These are phyloP conservation scores for Sebastes itinus DNA, from an alignment of 2,797 vertebrate species.

Conservation along the genomic window DNA sequence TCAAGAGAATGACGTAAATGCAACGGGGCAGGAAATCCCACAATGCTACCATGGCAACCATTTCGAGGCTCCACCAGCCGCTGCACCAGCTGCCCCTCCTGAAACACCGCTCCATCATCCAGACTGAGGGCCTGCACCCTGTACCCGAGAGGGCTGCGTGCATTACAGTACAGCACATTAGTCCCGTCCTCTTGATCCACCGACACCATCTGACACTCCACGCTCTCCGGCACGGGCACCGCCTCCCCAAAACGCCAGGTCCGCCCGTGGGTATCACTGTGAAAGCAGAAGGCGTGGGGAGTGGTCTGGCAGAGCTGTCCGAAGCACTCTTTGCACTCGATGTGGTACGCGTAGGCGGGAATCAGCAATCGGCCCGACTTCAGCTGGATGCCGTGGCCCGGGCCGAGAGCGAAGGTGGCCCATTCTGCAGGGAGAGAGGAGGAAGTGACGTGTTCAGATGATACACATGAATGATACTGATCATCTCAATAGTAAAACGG, in stretches of 20 bases:
- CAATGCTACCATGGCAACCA: constrained; percentile 92
- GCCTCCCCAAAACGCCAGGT: constrained; percentile 88
- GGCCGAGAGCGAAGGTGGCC: constrained; percentile 95
- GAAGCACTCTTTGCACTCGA: constrained; percentile 91
- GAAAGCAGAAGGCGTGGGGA: constrained; percentile 90
- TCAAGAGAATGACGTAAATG: constrained; percentile 27
- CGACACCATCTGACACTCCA: constrained; percentile 94
- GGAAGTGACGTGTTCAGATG: neutral
- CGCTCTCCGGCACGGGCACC: constrained; percentile 87
- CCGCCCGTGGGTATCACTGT: constrained; percentile 91
- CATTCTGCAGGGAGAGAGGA: constrained; percentile 82
- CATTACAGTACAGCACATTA: constrained; percentile 91
- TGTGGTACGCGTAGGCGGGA: constrained; percentile 93
- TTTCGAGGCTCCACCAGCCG: constrained; percentile 87
- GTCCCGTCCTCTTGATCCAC: constrained; percentile 88
- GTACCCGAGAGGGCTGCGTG: constrained; percentile 90
- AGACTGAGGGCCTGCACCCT: constrained; percentile 92
- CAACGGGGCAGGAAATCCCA: constrained; percentile 88
- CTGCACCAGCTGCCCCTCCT: constrained; percentile 88
- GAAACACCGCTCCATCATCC: constrained; percentile 87
- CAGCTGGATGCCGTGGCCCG: constrained; percentile 93
- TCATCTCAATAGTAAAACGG: neutral
- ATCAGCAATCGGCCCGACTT: constrained; percentile 91
- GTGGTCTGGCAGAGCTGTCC: constrained; percentile 90
- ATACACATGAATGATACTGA: neutral